Percentiles rank a stretch among this genome's conserved stretches.
phyloP scores from a whole-genome alignment of 2,888 invertebrate genomes.

The Cinara cedri region DNA sequence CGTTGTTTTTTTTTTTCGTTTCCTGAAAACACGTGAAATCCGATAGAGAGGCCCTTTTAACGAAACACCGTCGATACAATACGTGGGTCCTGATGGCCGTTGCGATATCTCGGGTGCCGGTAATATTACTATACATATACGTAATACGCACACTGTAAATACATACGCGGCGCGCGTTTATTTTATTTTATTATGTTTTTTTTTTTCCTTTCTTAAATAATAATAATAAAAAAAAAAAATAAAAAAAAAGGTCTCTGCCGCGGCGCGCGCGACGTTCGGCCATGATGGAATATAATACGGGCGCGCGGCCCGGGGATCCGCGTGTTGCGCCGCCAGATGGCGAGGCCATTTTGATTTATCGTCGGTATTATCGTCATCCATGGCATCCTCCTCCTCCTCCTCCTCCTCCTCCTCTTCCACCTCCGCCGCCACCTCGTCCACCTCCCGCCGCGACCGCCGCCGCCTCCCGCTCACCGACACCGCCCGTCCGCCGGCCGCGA shows the following conservation, averaged over 20 bases:
- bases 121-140: too few relatives aligned
- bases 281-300: slow-evolving; percentile 45
- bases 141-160: too few relatives aligned
- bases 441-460: not conserved
- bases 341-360: slow-evolving; percentile 56
- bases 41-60: too few relatives aligned
- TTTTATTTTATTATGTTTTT: not conserved
- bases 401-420: not conserved
- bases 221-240: slow-evolving; percentile 15
- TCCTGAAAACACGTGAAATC: too few relatives aligned
- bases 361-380: slow-evolving; percentile 45
- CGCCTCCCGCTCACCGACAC: too few relatives aligned
- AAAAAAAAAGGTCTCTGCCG: slow-evolving; percentile 39
- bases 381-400: slow-evolving; percentile 34
- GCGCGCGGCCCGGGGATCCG: slow-evolving; percentile 33
- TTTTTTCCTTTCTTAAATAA: slow-evolving; percentile 16
- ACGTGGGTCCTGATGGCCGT: too few relatives aligned
- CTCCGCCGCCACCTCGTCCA: not conserved
- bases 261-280: slow-evolving; percentile 37
- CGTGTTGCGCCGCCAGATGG: slow-evolving; percentile 47
- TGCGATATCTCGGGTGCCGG: too few relatives aligned
- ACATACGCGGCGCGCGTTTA: not conserved
- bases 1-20: too few relatives aligned
- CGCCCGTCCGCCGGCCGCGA: not conserved
- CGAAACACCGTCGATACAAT: too few relatives aligned